phyloP scores from a whole-genome alignment of 1,140 invertebrate species.

The Drosophila lacertosa region DNA sequence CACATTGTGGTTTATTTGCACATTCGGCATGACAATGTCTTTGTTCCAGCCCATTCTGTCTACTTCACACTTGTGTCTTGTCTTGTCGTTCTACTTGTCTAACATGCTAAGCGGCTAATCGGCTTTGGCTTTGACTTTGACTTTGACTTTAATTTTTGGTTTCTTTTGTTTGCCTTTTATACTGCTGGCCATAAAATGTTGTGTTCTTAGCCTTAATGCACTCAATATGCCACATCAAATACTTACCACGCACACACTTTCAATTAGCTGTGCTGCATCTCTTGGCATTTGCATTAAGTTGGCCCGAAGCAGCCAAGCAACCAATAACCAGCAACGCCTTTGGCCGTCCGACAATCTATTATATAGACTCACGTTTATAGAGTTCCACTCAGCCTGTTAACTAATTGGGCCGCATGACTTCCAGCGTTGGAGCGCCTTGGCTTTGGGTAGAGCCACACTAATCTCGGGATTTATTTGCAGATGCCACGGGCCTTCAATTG shows the following conservation, averaged over 20 bases:
- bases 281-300: slow-evolving; percentile 12
- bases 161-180: slow-evolving; percentile 20
- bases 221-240: slow-evolving; percentile 11
- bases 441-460: slow-evolving; percentile 3
- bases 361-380: background rate
- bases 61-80: background rate
- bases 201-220: slow-evolving; percentile 35
- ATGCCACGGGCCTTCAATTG: slow-evolving; percentile 5
- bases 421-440: slow-evolving; percentile 7
- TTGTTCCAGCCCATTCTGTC: background rate
- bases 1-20: slow-evolving; percentile 59
- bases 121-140: slow-evolving; percentile 46
- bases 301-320: background rate
- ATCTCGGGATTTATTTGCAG: slow-evolving; percentile 14
- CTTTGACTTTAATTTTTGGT: slow-evolving; percentile 15
- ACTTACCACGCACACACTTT: background rate
- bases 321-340: too few species aligned
- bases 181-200: slow-evolving; percentile 12
- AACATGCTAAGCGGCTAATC: slow-evolving; percentile 63
- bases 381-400: slow-evolving; percentile 1
- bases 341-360: too few species aligned
- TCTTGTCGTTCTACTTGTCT: slow-evolving; percentile 43
- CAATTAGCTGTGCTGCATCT: background rate
- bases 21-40: slow-evolving; percentile 42
- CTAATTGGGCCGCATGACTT: slow-evolving; percentile 18